Conservation (phyloP, 2,888 invertebrate species). For the Torymus texanus region DNA sequence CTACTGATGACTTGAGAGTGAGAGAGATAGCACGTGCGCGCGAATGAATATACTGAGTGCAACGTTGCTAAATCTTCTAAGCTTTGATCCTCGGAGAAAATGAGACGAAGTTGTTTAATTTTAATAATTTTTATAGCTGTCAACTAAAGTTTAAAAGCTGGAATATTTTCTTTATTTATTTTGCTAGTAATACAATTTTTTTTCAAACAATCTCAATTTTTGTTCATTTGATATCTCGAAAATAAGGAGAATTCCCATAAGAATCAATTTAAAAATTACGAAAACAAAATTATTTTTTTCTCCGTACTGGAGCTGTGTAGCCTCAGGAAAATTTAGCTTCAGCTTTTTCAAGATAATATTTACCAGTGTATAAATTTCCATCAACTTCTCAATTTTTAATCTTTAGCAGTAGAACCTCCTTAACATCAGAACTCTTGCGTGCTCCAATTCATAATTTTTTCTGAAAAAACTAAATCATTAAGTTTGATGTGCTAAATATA, state of each 20-base stretch:
- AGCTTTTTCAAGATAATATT: constrained; percentile 7
- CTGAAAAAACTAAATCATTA: too few relatives aligned
- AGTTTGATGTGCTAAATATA: too few relatives aligned
- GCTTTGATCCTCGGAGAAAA: neutral
- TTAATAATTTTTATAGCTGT: neutral
- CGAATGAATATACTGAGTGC: neutral
- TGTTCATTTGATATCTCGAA: neutral
- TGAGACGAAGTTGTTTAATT: neutral
- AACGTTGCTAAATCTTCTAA: constrained; percentile 5
- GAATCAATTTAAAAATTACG: neutral
- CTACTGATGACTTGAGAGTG: too few relatives aligned
- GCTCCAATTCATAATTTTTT: too few relatives aligned
- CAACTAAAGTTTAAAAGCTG: neutral
- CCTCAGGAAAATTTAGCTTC: neutral
- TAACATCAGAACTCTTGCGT: too few relatives aligned
- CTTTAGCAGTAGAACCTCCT: constrained; percentile 2
- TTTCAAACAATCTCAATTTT: neutral
- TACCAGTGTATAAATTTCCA: neutral
- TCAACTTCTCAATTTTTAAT: constrained; percentile 11
- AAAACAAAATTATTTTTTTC: neutral
- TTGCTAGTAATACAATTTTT: neutral
- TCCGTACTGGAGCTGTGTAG: neutral
- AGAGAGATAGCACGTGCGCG: too few relatives aligned
- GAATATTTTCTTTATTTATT: constrained; percentile 4
- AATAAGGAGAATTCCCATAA: neutral